These are phyloP conservation scores for Ceratosolen solmsi DNA, from an alignment of 1,140 invertebrate species.

Conservation along the genomic window DNA sequence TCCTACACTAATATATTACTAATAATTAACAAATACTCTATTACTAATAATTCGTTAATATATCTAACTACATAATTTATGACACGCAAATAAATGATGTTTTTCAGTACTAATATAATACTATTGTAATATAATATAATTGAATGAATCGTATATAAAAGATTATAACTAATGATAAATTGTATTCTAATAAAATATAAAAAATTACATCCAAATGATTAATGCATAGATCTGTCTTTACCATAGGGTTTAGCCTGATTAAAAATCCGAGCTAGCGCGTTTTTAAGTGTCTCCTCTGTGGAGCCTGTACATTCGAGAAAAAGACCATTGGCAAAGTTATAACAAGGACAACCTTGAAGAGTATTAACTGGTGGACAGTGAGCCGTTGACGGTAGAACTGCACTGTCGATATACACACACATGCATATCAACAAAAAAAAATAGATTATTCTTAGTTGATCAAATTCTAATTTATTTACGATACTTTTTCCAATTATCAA, in stretches of 20 bases:
- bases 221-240: background rate
- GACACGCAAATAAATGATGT: too few relatives aligned
- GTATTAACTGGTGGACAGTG: slow-evolving; percentile 64
- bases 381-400: slow-evolving; percentile 16
- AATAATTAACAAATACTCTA: too few relatives aligned
- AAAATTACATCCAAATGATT: too few relatives aligned
- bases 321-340: slow-evolving; percentile 90
- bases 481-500: background rate
- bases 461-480: background rate
- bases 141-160: too few relatives aligned
- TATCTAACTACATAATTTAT: too few relatives aligned
- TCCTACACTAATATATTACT: too few relatives aligned
- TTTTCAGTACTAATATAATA: too few relatives aligned
- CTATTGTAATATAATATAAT: too few relatives aligned
- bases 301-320: slow-evolving; percentile 90
- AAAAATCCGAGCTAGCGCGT: slow-evolving; percentile 74
- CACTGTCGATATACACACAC: background rate
- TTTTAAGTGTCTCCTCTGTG: slow-evolving; percentile 76
- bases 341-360: slow-evolving; percentile 83
- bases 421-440: background rate
- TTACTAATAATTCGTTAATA: too few relatives aligned
- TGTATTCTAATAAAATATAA: too few relatives aligned
- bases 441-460: background rate
- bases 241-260: slow-evolving; percentile 52
- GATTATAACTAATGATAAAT: too few relatives aligned